These are phyloP conservation scores for Ailuropoda melanoleuca DNA, from an alignment of 2,113 vertebrate species.

Conservation along the genomic window DNA sequence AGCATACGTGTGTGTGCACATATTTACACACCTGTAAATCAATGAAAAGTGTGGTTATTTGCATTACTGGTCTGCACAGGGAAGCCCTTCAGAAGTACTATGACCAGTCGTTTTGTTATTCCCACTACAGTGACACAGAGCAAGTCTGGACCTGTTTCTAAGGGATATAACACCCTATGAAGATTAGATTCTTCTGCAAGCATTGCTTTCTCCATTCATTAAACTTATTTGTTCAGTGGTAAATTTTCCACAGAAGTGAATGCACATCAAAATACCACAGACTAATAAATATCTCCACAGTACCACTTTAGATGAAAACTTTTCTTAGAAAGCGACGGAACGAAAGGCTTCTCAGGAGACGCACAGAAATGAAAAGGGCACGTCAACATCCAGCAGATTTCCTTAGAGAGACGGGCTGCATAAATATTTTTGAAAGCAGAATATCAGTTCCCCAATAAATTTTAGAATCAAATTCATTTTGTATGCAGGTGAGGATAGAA, in stretches of 20 bases:
- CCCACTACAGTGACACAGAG: too few relatives aligned
- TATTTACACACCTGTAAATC: neutral
- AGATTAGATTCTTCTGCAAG: neutral
- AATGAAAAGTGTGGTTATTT: neutral
- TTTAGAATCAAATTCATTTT: neutral
- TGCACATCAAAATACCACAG: too few relatives aligned
- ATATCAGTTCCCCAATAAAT: neutral
- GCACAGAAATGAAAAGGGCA: neutral
- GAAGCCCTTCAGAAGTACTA: too few relatives aligned
- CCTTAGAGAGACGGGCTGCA: neutral
- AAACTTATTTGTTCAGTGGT: neutral
- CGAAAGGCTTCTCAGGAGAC: neutral
- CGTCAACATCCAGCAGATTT: neutral
- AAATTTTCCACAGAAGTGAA: neutral
- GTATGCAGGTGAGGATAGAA: neutral
- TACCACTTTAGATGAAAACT: neutral
- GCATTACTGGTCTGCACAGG: too few relatives aligned
- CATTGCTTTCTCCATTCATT: neutral
- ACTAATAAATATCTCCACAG: too few relatives aligned
- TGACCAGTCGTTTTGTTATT: rapidly evolving
- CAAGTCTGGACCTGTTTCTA: neutral
- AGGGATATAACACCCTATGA: too few relatives aligned
- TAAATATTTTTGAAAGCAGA: neutral
- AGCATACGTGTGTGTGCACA: neutral
- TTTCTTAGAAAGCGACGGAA: neutral